Evolutionary conservation across 1,140 invertebrate species (phyloP).

Genomic region (Zophobas atratus): DNA sequence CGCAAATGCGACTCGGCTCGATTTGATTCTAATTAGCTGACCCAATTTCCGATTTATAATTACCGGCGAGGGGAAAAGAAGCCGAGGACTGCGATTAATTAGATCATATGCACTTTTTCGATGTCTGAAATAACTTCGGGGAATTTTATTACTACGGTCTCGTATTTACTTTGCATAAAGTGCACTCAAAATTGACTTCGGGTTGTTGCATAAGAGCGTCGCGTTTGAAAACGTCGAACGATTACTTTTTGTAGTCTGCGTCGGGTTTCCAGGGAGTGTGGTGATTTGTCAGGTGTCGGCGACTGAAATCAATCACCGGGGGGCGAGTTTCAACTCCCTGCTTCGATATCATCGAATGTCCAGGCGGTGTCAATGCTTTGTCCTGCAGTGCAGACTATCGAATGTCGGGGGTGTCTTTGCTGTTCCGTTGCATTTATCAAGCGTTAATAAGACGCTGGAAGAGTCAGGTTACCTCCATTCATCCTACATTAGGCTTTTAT

Average conservation of each 20-base stretch:
- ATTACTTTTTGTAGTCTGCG: constrained; percentile 16
- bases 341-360: constrained; percentile 38
- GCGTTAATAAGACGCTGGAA: background rate
- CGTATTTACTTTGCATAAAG: background rate
- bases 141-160: background rate
- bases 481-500: no score
- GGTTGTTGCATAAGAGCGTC: constrained; percentile 10
- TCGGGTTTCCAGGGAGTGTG: constrained; percentile 34
- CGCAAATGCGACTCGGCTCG: constrained; percentile 15
- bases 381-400: constrained; percentile 25
- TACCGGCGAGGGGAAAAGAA: background rate
- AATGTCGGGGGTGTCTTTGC: constrained; percentile 15
- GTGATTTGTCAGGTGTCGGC: constrained; percentile 38
- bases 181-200: background rate
- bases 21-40: constrained; percentile 24
- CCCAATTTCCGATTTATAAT: constrained; percentile 34
- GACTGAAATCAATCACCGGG: constrained; percentile 37
- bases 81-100: no score
- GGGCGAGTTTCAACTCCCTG: constrained; percentile 15
- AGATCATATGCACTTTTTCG: background rate
- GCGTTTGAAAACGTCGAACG: constrained; percentile 13
- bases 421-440: constrained; percentile 23
- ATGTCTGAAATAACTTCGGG: background rate
- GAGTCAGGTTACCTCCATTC: background rate
- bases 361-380: constrained; percentile 36